phyloP scores from a whole-genome alignment of 2,113 vertebrate genomes.

The Ailurus styani region DNA sequence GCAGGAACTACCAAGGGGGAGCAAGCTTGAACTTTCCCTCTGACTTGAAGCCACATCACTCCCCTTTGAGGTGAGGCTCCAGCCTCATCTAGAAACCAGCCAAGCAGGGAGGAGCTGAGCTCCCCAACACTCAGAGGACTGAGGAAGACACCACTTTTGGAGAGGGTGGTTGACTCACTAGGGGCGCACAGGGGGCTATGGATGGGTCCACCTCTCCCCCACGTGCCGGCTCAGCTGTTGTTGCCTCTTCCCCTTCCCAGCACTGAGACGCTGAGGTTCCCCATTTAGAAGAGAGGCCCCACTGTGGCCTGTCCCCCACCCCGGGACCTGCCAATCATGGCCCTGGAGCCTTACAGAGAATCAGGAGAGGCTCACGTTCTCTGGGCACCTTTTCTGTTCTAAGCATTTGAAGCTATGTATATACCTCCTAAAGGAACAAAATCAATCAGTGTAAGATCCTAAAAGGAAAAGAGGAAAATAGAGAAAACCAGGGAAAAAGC shows the following conservation, averaged over 20 bases:
- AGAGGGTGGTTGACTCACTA: neutral
- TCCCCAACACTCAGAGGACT: neutral
- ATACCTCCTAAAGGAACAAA: neutral
- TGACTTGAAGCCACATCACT: neutral
- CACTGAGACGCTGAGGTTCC: slow-evolving; percentile 12
- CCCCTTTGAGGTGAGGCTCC: neutral
- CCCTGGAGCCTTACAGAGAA: neutral
- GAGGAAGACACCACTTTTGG: neutral
- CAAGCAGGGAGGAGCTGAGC: neutral
- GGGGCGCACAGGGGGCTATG: neutral
- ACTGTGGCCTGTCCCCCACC: too few species aligned
- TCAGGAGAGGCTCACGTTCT: neutral
- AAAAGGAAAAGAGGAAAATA: neutral
- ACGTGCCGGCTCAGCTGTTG: neutral
- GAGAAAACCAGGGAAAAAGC: neutral
- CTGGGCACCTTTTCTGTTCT: neutral
- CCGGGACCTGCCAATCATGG: too few species aligned
- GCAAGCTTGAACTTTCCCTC: neutral
- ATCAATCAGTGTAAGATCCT: neutral
- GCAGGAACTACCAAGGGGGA: neutral
- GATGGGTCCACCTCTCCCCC: neutral
- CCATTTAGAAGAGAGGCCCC: neutral
- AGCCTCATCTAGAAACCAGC: neutral
- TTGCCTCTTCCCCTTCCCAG: slow-evolving; percentile 42
- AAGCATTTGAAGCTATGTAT: neutral